Evolutionary conservation across 2,797 vertebrate species (phyloP).

Genomic region (Galago senegalensis): DNA sequence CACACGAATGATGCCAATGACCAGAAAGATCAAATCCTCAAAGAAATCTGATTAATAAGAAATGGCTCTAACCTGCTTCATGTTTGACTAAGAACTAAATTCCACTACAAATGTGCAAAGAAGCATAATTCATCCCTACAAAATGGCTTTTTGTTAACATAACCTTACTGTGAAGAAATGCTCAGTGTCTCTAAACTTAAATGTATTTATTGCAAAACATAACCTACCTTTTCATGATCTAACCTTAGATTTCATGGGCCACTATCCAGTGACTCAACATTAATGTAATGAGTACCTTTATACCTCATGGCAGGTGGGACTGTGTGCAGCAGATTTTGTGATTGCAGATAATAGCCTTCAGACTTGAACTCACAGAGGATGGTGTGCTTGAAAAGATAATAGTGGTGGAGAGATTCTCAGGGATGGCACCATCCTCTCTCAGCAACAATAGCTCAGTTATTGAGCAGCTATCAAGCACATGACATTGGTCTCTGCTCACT

Average conservation of each 20-base stretch:
- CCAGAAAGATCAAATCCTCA: constrained; percentile 73
- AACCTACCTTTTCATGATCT: constrained; percentile 64
- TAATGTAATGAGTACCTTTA: constrained; percentile 48
- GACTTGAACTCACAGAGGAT: constrained; percentile 1
- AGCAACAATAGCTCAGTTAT: constrained; percentile 51
- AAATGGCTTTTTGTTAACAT: constrained; percentile 69
- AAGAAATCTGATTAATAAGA: constrained; percentile 80
- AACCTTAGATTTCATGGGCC: constrained; percentile 66
- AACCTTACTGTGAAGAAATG: constrained; percentile 56
- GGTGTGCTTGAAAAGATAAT: constrained; percentile 69
- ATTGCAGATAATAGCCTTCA: constrained; percentile 74
- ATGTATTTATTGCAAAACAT: constrained; percentile 40
- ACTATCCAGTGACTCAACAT: constrained; percentile 65
- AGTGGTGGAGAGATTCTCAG: not conserved
- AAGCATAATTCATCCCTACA: constrained; percentile 60
- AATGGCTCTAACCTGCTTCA: constrained; percentile 69
- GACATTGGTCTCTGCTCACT: not conserved
- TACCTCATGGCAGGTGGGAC: constrained; percentile 69
- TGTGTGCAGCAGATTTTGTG: constrained; percentile 54
- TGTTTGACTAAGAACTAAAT: constrained; percentile 73
- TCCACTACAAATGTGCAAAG: constrained; percentile 72
- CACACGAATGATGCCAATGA: constrained; percentile 65
- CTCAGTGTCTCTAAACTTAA: constrained; percentile 28
- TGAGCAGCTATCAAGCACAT: constrained; percentile 19
- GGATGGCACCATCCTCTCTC: not conserved